These are phyloP conservation scores for Cryptoleucopteryx plumbea DNA, from an alignment of 2,113 vertebrate genomes.

Conservation along the genomic window DNA sequence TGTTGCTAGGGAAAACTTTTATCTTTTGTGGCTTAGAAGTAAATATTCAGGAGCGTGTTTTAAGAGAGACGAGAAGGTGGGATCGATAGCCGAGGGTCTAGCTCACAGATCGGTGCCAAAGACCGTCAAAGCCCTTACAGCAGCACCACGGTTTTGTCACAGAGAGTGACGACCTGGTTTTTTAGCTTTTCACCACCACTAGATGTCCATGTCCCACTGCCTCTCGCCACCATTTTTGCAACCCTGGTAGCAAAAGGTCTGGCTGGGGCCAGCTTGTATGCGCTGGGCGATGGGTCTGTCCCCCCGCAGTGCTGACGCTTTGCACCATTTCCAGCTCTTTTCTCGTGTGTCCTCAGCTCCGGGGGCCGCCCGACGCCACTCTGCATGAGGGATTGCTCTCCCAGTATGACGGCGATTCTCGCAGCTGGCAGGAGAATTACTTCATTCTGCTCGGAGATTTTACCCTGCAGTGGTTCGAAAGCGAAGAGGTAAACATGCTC, in stretches of 20 bases:
- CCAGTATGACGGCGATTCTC: not conserved
- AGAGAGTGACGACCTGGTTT: fast-evolving
- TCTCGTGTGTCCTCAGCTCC: not conserved
- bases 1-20: not conserved
- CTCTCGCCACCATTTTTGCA: not conserved
- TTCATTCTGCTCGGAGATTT: slow-evolving; percentile 45
- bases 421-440: slow-evolving; percentile 28
- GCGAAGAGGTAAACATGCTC: not conserved
- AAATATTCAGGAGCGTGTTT: not conserved
- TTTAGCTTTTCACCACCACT: not conserved
- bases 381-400: slow-evolving; percentile 34
- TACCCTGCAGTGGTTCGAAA: slow-evolving; percentile 32
- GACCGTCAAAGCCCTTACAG: not conserved
- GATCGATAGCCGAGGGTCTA: not conserved
- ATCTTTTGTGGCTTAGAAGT: not conserved
- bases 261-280: not conserved
- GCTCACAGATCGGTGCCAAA: not conserved
- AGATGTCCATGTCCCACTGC: not conserved
- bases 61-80: too few relatives aligned
- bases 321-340: not conserved
- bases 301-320: not conserved
- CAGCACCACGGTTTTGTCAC: fast-evolving
- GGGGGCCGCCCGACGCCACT: not conserved
- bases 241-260: too few relatives aligned
- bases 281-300: not conserved